Base-by-base conservation (phyloP, 2,113 vertebrate genomes). In the Telmatochromis brachygnathus region DNA sequence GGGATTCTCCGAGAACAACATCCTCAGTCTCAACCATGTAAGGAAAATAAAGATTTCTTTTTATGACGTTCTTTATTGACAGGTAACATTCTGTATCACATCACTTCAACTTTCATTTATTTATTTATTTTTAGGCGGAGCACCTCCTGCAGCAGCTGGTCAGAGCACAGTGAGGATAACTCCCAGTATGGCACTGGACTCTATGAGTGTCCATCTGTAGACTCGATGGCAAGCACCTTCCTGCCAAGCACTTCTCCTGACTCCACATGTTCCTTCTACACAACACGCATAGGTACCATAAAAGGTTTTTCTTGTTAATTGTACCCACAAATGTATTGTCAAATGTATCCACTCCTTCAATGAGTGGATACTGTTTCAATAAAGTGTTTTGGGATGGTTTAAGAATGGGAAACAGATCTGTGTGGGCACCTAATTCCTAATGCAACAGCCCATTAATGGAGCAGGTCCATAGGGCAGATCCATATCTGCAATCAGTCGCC, bases 231-330 rank as follows among this genome's bases (percentile, higher is more conserved):
- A 81, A 96, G 96, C 89, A 96, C 96, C 68, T 94, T 95, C 81
- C 91, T 96, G 55, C 95, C 96, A 2, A 95, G 95, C 81, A 94
- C 94, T 30, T 94, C 95, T 42, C 93, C 94, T 1, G 94, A 95
- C 45, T 94, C 94, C 33, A 85, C 91, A 1, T 87, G 87, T 68
- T 95, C 94, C 21, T 75, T 90, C 30, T 97, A 96, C 80, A 88
- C 92, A 39, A 97, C 96, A 21, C 96, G 96, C 49, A 96, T 97
- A 39, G 97, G 97, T 97, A 94, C 82, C 17, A 39, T 23, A 26
- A 47, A 19, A 62, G 3, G 1, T n/a, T 58, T 28, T 28, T 75
- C 17, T 75, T 49, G 42, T 30, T 17, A 75, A 28, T 49, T 75
- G 42, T 47, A 73, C 21, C 39, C 1, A 45, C 21, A 75, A 73